phyloP scores from a whole-genome alignment of 2,888 invertebrate genomes.

The Brachyptera risi region DNA sequence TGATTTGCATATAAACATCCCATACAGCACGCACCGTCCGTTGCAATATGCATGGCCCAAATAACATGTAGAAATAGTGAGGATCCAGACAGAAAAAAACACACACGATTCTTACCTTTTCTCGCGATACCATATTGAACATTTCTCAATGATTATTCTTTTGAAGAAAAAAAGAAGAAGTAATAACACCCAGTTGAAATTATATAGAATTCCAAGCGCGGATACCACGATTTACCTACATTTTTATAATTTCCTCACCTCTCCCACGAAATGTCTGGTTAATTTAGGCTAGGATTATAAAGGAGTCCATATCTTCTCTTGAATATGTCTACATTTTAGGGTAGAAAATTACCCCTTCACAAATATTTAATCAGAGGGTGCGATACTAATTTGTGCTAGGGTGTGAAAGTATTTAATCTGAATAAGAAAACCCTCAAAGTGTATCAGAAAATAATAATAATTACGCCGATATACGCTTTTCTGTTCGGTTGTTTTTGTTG shows the following conservation, averaged over 20 bases:
- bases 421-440: too few relatives aligned
- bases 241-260: conserved; percentile 15
- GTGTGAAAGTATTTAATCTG: conserved; percentile 1
- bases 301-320: background rate
- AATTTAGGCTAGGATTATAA: background rate
- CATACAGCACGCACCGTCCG: background rate
- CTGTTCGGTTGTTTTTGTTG: too few relatives aligned
- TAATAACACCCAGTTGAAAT: conserved; percentile 14
- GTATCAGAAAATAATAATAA: too few relatives aligned
- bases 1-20: conserved; percentile 8
- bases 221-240: conserved; percentile 18
- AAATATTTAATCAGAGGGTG: conserved; percentile 8
- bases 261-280: background rate
- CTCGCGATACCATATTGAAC: conserved; percentile 7
- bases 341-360: conserved; percentile 1
- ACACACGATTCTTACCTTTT: background rate
- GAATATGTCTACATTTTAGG: background rate
- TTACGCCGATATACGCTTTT: too few relatives aligned
- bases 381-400: background rate
- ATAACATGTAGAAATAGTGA: background rate
- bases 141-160: conserved; percentile 9
- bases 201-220: background rate
- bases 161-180: conserved; percentile 2
- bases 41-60: conserved; percentile 4
- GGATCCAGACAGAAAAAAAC: conserved; percentile 7